Evolutionary conservation across 2,888 invertebrate genomes (phyloP).

Genomic region (Volucella inanis): DNA sequence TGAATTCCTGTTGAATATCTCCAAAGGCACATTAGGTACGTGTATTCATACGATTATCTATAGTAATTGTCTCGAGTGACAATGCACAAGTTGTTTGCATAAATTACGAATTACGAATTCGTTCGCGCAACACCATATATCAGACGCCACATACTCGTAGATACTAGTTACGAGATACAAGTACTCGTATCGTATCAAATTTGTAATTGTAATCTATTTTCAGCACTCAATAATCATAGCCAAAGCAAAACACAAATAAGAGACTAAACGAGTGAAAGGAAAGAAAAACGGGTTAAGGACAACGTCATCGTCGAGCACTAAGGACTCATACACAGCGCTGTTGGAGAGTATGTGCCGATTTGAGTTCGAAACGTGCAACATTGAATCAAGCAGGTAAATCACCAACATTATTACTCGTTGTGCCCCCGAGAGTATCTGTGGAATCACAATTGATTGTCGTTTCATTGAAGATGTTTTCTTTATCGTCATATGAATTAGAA

Average conservation of each 20-base stretch:
- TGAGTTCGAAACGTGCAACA: constrained; percentile 42
- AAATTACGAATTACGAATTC: constrained; percentile 45
- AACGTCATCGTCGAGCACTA: neutral
- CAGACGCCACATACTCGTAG: too few relatives aligned
- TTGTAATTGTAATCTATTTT: constrained; percentile 46
- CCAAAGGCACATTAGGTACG: constrained; percentile 39
- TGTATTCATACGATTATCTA: too few relatives aligned
- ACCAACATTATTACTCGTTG: constrained; percentile 59
- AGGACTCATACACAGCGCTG: too few relatives aligned
- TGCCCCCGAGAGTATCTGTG: constrained; percentile 25
- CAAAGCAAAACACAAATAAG: constrained; percentile 25
- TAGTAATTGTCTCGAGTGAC: constrained; percentile 61
- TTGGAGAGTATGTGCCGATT: neutral
- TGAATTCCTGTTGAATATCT: constrained; percentile 61
- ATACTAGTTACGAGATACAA: too few relatives aligned
- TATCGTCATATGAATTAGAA: too few relatives aligned
- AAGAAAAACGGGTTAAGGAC: constrained; percentile 66
- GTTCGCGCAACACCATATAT: too few relatives aligned
- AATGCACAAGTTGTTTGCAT: constrained; percentile 67
- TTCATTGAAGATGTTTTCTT: too few relatives aligned
- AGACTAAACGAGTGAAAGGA: constrained; percentile 32
- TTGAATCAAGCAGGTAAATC: constrained; percentile 36
- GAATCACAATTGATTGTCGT: constrained; percentile 2
- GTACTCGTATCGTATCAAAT: too few relatives aligned
- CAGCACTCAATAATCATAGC: constrained; percentile 39